phyloP scores from a whole-genome alignment of 2,797 vertebrate species.

The Anabacerthia variegaticeps region DNA sequence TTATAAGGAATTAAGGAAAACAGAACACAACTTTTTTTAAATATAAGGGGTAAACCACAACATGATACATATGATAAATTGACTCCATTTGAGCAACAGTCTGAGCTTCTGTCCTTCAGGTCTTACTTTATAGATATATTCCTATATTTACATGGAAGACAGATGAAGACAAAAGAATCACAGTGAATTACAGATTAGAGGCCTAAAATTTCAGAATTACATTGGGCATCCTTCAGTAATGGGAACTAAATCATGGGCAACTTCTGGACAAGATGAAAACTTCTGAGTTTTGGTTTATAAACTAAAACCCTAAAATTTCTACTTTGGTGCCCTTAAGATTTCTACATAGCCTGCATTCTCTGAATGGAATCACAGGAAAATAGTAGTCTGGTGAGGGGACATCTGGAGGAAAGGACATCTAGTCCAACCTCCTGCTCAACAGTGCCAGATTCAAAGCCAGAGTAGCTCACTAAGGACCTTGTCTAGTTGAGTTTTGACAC shows the following conservation, averaged over 20 bases:
- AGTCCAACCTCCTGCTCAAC: neutral
- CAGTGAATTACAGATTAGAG: neutral
- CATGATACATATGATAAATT: neutral
- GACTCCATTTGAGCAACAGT: neutral
- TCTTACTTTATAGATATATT: neutral
- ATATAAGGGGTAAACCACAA: neutral
- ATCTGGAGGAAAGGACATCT: neutral
- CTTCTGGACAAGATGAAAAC: neutral
- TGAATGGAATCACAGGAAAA: neutral
- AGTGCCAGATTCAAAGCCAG: neutral
- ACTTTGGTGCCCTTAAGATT: neutral
- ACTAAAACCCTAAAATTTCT: neutral
- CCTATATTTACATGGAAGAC: neutral
- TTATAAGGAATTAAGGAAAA: conserved; percentile 4
- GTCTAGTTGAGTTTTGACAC: neutral
- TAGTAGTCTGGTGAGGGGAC: neutral
- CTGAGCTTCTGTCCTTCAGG: neutral
- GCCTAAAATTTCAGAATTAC: neutral
- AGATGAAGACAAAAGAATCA: neutral
- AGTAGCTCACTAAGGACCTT: neutral
- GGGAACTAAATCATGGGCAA: neutral
- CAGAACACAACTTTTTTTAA: neutral
- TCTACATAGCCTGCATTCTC: neutral
- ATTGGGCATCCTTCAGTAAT: neutral
- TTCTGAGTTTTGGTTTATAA: neutral